A percentile compares a stretch with the other conserved stretches of the same genome.
These are phyloP conservation scores for Oligia latruncula DNA, from an alignment of 2,888 invertebrate genomes.

Conservation along the genomic window DNA sequence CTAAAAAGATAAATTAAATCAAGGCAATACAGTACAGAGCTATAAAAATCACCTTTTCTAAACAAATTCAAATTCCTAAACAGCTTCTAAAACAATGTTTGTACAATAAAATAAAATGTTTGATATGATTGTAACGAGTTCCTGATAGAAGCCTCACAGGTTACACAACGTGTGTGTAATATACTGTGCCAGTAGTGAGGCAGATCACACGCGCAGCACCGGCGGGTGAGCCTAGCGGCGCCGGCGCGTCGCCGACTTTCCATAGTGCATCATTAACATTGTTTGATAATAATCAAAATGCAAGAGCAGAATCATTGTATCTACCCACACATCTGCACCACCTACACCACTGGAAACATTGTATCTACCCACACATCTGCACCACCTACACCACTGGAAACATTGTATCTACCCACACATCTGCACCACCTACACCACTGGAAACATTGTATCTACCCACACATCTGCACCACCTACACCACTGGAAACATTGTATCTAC, in stretches of 20 bases:
- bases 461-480: background rate
- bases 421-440: background rate
- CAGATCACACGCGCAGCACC: background rate
- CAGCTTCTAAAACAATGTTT: background rate
- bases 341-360: background rate
- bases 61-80: background rate
- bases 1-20: background rate
- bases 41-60: background rate
- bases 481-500: background rate
- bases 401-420: background rate
- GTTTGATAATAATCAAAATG: background rate
- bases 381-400: background rate
- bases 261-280: background rate
- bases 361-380: background rate
- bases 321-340: background rate
- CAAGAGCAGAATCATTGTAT: conserved; percentile 1
- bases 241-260: background rate
- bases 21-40: background rate
- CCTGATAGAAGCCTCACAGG: background rate
- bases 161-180: background rate
- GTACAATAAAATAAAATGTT: background rate
- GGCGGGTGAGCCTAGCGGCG: background rate
- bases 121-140: background rate
- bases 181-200: background rate
- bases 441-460: background rate